Percentiles rank a stretch among this genome's conserved stretches.
phyloP scores from a whole-genome alignment of 2,797 vertebrate species.

The Lepidocolaptes lacrymiger region DNA sequence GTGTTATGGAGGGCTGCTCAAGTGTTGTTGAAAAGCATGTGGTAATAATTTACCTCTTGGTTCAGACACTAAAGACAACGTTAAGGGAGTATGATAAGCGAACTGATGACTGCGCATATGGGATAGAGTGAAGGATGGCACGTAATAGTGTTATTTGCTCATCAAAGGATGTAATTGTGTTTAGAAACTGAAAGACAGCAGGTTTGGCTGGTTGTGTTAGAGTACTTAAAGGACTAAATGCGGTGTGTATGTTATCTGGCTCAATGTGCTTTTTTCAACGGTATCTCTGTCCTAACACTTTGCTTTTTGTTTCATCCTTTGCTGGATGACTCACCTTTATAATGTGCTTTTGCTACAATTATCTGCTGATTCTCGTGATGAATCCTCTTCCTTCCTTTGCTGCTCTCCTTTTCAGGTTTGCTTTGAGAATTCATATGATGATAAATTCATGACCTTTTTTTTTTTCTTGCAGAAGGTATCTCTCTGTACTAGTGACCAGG shows the following conservation, averaged over 20 bases:
- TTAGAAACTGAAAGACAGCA: background rate
- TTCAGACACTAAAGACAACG: background rate
- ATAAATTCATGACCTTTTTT: background rate
- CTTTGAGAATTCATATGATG: background rate
- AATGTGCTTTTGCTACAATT: background rate
- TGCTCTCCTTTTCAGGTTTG: background rate
- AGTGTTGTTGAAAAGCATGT: background rate
- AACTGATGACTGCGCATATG: background rate
- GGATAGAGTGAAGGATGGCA: background rate
- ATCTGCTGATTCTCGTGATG: background rate
- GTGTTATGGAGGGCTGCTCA: background rate
- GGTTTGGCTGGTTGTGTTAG: background rate
- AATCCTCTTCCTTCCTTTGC: background rate
- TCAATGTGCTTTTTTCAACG: background rate
- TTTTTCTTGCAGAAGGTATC: background rate
- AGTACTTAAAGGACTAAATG: background rate
- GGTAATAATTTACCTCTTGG: background rate
- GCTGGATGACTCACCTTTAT: background rate
- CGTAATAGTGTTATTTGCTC: background rate
- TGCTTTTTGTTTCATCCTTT: conserved; percentile 3
- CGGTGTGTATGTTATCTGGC: background rate
- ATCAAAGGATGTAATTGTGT: background rate
- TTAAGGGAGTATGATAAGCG: background rate
- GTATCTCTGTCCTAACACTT: background rate
- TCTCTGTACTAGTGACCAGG: background rate